Conservation (phyloP, 2,888 invertebrate species). For the Andrena chrysosceles region DNA sequence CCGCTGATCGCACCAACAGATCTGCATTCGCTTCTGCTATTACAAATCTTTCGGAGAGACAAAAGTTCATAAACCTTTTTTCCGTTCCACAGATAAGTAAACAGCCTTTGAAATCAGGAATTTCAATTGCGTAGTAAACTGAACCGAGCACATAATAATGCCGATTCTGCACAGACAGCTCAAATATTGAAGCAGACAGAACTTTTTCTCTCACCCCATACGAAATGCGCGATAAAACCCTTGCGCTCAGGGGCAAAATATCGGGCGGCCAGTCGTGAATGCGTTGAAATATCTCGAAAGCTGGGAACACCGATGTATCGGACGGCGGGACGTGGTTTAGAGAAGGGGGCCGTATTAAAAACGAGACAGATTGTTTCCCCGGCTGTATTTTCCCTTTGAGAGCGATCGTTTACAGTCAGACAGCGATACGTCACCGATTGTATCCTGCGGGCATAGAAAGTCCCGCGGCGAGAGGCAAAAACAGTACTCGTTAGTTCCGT, state of each 20-base stretch:
- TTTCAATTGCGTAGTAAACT: not conserved
- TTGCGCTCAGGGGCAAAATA: not conserved
- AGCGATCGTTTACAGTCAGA: slow-evolving; percentile 22
- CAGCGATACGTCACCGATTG: slow-evolving; percentile 37
- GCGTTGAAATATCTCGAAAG: not conserved
- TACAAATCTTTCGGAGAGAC: not conserved
- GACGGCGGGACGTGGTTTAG: not conserved
- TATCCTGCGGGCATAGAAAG: slow-evolving; percentile 17
- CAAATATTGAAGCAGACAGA: not conserved
- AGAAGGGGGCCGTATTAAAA: slow-evolving; percentile 10
- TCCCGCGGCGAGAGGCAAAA: slow-evolving; percentile 38
- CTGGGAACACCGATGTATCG: not conserved
- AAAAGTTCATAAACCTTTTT: not conserved
- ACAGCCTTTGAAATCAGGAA: not conserved
- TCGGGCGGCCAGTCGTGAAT: not conserved
- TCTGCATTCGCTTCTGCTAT: not conserved
- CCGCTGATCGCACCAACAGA: not conserved
- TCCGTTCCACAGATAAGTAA: not conserved
- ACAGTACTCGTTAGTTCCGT: slow-evolving; percentile 51
- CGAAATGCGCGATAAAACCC: not conserved
- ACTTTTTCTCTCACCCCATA: not conserved
- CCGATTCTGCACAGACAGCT: not conserved
- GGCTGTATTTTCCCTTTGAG: slow-evolving; percentile 16
- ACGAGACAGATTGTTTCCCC: slow-evolving; percentile 30
- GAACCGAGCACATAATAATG: not conserved